Evolutionary conservation across 2,888 invertebrate species (phyloP).

Genomic region (Pterobdella sp.): DNA sequence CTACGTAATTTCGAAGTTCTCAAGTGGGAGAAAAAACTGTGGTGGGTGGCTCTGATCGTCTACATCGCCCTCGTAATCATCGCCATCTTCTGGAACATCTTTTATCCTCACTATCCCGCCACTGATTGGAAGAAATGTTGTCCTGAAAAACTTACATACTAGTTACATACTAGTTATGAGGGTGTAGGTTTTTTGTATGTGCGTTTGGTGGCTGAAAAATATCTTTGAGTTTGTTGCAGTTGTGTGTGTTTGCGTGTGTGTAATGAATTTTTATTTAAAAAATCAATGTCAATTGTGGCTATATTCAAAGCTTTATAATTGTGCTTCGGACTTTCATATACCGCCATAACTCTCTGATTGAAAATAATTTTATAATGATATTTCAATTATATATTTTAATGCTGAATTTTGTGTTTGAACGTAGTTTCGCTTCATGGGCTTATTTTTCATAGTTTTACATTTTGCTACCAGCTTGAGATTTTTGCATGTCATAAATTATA

Average conservation of each 20-base stretch:
- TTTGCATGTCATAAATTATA: too few species aligned
- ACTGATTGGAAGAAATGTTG: constrained; percentile 45
- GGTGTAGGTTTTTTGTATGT: background rate
- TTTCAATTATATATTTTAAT: too few species aligned
- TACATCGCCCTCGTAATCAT: constrained; percentile 46
- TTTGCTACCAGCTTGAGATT: background rate
- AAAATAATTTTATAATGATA: too few species aligned
- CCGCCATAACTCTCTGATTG: too few species aligned
- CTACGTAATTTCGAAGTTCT: constrained; percentile 48
- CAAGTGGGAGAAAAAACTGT: constrained; percentile 49
- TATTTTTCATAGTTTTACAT: background rate
- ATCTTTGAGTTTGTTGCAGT: too few species aligned
- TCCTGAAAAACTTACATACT: background rate
- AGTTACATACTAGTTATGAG: background rate
- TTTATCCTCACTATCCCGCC: constrained; percentile 43
- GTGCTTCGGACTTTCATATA: too few species aligned
- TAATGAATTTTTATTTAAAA: too few species aligned
- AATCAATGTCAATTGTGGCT: too few species aligned
- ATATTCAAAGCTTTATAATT: too few species aligned
- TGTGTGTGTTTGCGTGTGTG: too few species aligned
- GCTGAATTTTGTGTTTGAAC: too few species aligned
- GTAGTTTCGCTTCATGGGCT: background rate
- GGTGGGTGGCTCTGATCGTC: constrained; percentile 47
- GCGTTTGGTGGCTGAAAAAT: too few species aligned
- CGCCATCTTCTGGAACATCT: constrained; percentile 47